Percentiles rank a stretch among this genome's conserved stretches.
These are phyloP conservation scores for Leptodactylus fuscus DNA, from an alignment of 2,113 vertebrate genomes.

Conservation along the genomic window DNA sequence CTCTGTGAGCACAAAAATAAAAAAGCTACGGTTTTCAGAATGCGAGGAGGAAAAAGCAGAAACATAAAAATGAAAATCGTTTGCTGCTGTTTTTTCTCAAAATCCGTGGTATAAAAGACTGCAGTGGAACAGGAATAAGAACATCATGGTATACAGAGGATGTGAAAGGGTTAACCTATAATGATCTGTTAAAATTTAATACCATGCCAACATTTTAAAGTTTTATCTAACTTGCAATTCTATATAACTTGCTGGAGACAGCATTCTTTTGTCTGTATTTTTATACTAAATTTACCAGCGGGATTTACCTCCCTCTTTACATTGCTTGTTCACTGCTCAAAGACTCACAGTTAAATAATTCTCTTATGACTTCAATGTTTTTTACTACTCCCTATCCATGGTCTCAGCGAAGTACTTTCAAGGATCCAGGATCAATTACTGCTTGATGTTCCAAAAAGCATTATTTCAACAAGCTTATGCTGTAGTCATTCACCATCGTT, in stretches of 20 bases:
- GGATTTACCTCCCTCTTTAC: conserved; percentile 16
- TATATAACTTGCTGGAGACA: background rate
- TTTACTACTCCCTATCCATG: conserved; percentile 19
- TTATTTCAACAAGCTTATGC: conserved; percentile 4
- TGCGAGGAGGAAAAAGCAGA: too few species aligned
- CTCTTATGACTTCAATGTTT: conserved; percentile 37
- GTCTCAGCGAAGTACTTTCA: conserved; percentile 46
- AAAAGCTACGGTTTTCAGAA: too few species aligned
- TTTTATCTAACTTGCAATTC: background rate
- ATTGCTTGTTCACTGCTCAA: conserved; percentile 7
- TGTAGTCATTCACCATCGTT: conserved; percentile 7
- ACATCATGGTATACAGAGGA: too few species aligned
- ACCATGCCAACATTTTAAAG: background rate
- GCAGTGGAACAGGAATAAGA: background rate
- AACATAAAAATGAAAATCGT: too few species aligned
- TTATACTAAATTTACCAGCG: conserved; percentile 10
- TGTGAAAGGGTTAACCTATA: background rate
- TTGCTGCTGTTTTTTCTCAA: background rate
- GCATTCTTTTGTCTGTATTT: background rate
- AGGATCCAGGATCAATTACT: conserved; percentile 35
- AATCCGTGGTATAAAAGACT: background rate
- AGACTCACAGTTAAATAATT: conserved; percentile 34
- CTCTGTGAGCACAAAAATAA: too few species aligned
- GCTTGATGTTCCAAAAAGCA: conserved; percentile 42
- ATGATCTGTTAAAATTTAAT: background rate